A percentile compares a stretch with the other conserved stretches of the same genome.
phyloP scores from a whole-genome alignment of 1,140 invertebrate genomes.

The Ips typographus region DNA sequence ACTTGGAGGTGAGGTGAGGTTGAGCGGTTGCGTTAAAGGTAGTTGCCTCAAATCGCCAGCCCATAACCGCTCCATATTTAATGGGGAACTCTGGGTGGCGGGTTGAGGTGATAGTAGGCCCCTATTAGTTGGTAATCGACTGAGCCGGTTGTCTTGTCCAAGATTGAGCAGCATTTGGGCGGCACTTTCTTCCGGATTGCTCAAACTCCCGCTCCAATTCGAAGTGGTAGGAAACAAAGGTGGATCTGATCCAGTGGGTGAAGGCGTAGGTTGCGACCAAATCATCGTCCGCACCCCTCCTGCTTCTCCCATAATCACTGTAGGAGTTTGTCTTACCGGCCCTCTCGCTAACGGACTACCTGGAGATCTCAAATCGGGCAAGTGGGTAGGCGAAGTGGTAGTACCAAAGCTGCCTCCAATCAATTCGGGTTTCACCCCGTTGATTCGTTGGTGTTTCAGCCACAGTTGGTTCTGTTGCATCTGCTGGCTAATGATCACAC shows the following conservation, averaged over 20 bases:
- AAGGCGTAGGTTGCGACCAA: constrained; percentile 70
- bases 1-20: constrained; percentile 64
- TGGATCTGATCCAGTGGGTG: constrained; percentile 43
- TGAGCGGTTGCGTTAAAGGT: constrained; percentile 76
- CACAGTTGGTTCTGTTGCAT: constrained; percentile 60
- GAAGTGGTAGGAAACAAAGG: constrained; percentile 46
- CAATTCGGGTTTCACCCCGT: constrained; percentile 76
- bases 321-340: constrained; percentile 71
- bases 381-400: constrained; percentile 65
- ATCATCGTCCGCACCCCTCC: constrained; percentile 90
- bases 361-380: constrained; percentile 62
- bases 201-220: constrained; percentile 48
- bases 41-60: constrained; percentile 81
- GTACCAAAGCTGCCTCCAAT: constrained; percentile 64
- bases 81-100: constrained; percentile 51
- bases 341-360: constrained; percentile 46
- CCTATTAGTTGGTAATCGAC: constrained; percentile 36
- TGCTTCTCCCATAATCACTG: constrained; percentile 87
- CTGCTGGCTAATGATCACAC: constrained; percentile 53
- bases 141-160: constrained; percentile 58
- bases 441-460: constrained; percentile 65
- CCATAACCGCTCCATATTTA: constrained; percentile 91
- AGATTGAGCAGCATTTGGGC: constrained; percentile 80
- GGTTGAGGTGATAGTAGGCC: constrained; percentile 38
- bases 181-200: constrained; percentile 64